Percentiles rank a stretch among this genome's conserved stretches.
phyloP scores from a whole-genome alignment of 1,140 invertebrate species.

The Bombus consobrinus region DNA sequence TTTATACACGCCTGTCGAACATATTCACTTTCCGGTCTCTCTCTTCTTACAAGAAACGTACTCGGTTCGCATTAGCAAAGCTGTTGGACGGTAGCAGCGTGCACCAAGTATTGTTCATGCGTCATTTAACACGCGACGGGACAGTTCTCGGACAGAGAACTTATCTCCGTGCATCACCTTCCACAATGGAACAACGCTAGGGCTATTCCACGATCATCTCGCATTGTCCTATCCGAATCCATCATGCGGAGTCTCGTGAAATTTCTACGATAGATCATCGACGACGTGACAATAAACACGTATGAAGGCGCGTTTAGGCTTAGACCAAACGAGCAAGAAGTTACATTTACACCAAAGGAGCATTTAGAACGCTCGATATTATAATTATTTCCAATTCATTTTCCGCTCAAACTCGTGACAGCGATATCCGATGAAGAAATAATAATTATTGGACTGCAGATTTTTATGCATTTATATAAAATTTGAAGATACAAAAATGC shows the following conservation, averaged over 20 bases:
- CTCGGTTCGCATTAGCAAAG: conserved; percentile 11
- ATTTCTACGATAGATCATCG: not conserved
- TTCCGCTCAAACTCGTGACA: too few relatives aligned
- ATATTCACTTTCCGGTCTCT: not conserved
- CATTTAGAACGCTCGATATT: too few relatives aligned
- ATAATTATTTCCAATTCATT: too few relatives aligned
- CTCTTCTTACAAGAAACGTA: not conserved
- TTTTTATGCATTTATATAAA: not conserved
- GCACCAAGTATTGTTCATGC: conserved; percentile 72
- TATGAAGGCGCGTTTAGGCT: too few relatives aligned
- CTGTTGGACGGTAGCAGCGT: conserved; percentile 61
- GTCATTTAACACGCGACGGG: conserved; percentile 67
- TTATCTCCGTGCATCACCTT: conserved; percentile 5
- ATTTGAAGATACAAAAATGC: too few relatives aligned
- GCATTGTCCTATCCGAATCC: not conserved
- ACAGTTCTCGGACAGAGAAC: not conserved
- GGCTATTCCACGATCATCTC: not conserved
- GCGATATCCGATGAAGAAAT: too few relatives aligned
- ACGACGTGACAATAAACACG: not conserved
- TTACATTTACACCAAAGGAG: too few relatives aligned
- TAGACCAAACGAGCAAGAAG: not conserved
- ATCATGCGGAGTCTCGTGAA: not conserved
- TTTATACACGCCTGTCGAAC: not conserved
- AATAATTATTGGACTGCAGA: not conserved
- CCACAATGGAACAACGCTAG: not conserved